Evolutionary conservation across 1,140 invertebrate species (phyloP).

Genomic region (Lordiphosa clarofinis): DNA sequence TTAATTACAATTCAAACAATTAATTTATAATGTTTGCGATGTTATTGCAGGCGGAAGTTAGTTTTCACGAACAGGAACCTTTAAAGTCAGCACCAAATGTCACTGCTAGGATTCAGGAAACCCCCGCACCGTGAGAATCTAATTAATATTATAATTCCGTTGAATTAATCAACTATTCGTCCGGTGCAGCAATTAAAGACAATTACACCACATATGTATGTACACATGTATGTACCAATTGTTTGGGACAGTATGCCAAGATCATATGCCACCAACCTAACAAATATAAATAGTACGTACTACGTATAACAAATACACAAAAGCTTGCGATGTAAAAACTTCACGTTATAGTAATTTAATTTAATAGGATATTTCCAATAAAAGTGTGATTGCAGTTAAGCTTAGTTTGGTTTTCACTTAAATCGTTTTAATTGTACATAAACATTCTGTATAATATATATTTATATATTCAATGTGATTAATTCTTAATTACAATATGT

Average conservation of each 20-base stretch:
- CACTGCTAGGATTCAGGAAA: slow-evolving; percentile 25
- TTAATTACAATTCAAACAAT: background rate
- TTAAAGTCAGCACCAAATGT: slow-evolving; percentile 34
- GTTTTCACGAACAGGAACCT: slow-evolving; percentile 20
- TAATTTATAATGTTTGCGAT: background rate
- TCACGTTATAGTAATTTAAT: slow-evolving; percentile 43
- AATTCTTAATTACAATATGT: slow-evolving; percentile 46
- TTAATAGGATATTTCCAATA: slow-evolving; percentile 25
- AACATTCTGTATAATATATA: slow-evolving; percentile 22
- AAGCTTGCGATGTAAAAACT: slow-evolving; percentile 42
- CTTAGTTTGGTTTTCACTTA: slow-evolving; percentile 36
- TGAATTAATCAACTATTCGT: slow-evolving; percentile 21
- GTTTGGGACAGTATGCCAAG: slow-evolving; percentile 18
- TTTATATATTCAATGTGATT: slow-evolving; percentile 37
- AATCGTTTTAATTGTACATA: slow-evolving; percentile 37
- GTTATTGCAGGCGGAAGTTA: slow-evolving; percentile 26
- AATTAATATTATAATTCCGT: slow-evolving; percentile 1
- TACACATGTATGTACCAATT: background rate
- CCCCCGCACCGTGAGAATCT: slow-evolving; percentile 25
- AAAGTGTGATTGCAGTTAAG: slow-evolving; percentile 52
- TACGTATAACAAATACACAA: slow-evolving; percentile 27
- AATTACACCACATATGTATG: background rate
- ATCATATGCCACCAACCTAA: slow-evolving; percentile 44
- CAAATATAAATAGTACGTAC: slow-evolving; percentile 3
- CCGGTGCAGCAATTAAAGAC: slow-evolving; percentile 24